Percentiles rank a stretch among this genome's conserved stretches.
Conservation (phyloP, 2,113 vertebrate species). For the zebrafish (Danio rerio) region GRCz12tu NC_133193.1:21258501-21259000, state of each 20-base stretch:
- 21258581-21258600: constrained; percentile 82
- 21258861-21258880: constrained; percentile 69
- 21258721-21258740: constrained; percentile 99
- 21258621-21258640: constrained; percentile 96
- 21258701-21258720: constrained; percentile 99
- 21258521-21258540: constrained; percentile 61
- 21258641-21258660: constrained; percentile 94
- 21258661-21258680: constrained; percentile 99
- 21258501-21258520: constrained; percentile 52
- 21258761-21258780: constrained; percentile 96
- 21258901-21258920: constrained; percentile 90
- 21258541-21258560: constrained; percentile 62
- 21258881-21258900: constrained; percentile 70
- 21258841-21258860: constrained; percentile 99
- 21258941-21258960: constrained; percentile 98
- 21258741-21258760: constrained; percentile 98
- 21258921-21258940: constrained; percentile 90
- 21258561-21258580: constrained; percentile 69
- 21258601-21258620: constrained; percentile 95
- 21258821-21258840: constrained; percentile 98
- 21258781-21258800: constrained; percentile 93
- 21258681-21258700: constrained; percentile 99
- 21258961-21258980: constrained; percentile 86
- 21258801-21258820: constrained; percentile 93
- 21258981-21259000: constrained; percentile 85